Evolutionary conservation across 2,797 vertebrate genomes (phyloP).

Genomic region (Chromobotia macracanthus): DNA sequence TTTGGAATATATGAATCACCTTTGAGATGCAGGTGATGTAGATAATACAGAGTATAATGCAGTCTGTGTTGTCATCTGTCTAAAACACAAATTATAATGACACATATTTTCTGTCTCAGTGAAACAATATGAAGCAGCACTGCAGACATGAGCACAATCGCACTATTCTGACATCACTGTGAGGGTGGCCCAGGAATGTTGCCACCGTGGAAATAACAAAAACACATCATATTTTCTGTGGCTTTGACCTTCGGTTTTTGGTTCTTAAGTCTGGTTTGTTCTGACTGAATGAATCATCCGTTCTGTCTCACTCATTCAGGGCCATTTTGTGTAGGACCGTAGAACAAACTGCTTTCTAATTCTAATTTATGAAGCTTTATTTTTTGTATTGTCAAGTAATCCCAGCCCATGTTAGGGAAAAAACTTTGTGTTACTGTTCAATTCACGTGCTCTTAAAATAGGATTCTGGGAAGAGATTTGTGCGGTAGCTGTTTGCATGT

Average conservation of each 20-base stretch:
- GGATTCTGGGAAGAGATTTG: conserved; percentile 46
- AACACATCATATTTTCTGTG: conserved; percentile 55
- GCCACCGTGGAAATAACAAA: conserved; percentile 65
- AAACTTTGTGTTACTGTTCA: background rate
- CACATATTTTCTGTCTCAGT: background rate
- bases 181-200: conserved; percentile 72
- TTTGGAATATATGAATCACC: background rate
- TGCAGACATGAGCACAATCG: conserved; percentile 64
- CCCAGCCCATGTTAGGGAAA: conserved; percentile 11
- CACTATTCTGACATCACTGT: conserved; percentile 67
- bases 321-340: background rate
- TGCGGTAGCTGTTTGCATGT: conserved; percentile 52
- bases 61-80: background rate
- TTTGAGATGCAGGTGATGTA: background rate
- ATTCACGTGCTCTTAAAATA: conserved; percentile 54
- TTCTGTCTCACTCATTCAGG: background rate
- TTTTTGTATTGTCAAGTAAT: background rate
- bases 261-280: conserved; percentile 28
- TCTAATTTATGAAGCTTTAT: too few relatives aligned
- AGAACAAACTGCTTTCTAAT: background rate
- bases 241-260: conserved; percentile 26
- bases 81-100: background rate
- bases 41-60: background rate
- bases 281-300: conserved; percentile 15
- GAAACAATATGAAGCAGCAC: conserved; percentile 24